Percentiles rank a stretch among this genome's conserved stretches.
These are phyloP conservation scores for Machaerirhynchus nigripectus DNA, from an alignment of 2,113 vertebrate genomes.

Conservation along the genomic window DNA sequence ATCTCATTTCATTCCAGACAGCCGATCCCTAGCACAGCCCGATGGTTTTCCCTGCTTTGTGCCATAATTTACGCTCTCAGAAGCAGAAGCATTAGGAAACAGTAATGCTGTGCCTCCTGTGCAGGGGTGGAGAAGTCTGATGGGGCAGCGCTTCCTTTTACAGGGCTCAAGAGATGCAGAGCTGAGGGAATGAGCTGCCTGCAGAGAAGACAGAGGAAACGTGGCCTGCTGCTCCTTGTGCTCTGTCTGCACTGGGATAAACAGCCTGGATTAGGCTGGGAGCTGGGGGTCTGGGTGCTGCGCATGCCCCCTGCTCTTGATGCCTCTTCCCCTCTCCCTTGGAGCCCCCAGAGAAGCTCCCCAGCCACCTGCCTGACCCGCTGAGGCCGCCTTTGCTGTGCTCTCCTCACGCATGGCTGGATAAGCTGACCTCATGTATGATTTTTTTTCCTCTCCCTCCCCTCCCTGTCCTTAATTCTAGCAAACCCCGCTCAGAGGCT, in stretches of 20 bases:
- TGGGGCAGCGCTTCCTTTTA: not conserved
- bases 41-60: not conserved
- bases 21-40: not conserved
- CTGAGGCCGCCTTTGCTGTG: not conserved
- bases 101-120: not conserved
- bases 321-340: not conserved
- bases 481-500: conserved; percentile 13
- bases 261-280: not conserved
- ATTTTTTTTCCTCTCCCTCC: not conserved
- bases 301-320: not conserved
- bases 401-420: not conserved
- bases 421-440: not conserved
- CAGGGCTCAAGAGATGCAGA: not conserved
- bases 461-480: conserved; percentile 40
- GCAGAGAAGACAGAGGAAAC: not conserved
- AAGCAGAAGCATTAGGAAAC: not conserved
- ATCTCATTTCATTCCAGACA: not conserved
- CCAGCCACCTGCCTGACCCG: not conserved
- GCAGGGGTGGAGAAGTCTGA: not conserved
- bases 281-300: rapidly evolving
- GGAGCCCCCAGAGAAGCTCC: not conserved
- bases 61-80: not conserved
- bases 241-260: not conserved
- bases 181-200: not conserved
- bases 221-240: not conserved